Evolutionary conservation across 2,113 vertebrate species (phyloP), one percentile per base, ranked within the genome.

Genomic region (Ophthalmolycus amberensis): DNA sequence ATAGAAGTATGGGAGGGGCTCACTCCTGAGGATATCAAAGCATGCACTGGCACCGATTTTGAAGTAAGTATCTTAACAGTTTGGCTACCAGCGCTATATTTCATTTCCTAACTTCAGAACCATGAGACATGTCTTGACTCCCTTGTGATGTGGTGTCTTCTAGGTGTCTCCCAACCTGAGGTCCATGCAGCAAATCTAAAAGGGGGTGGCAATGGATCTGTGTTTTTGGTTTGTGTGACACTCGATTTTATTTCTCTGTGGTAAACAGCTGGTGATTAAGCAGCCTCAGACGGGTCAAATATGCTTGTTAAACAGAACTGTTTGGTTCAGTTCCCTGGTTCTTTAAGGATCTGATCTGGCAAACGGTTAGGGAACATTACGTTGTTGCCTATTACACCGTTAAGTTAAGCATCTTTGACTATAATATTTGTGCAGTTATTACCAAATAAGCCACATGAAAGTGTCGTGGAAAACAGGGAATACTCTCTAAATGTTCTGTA

Each of bases 1-100:
- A 96, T 97, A 56, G 98, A 99, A 92, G 92, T 99, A 75, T 98
- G 95, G 95, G 97, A 98, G 92, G 97, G 96, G 29, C 91, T 99
- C 78, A 96, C 96, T 4, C 94, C 97, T 48, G 97, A 98, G 29
- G 98, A 99, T 86, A 97, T 99, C 87, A 96, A 95, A 91, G 96
- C 96, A 81, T 97, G 95, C 92, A 99, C 98, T 1, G 97, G 98
- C 71, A 94, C 96, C 88, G 95, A 97, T 72, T 99, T 99, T 65
- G 63, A 93, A 67, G 98, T 98, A 91, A 96, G 96, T 95, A 60
- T 22, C 46, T 2, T 3, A 29, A 71, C 64, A 50, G 40, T 68
- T 75, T 63, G 34, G 12, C 60, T 27, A 25, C 20, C 1, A 18
- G 46, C 9, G 3, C 48, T n/a, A 4, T 25, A 76, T 77, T 62